Percentiles rank a stretch among this genome's conserved stretches.
These are phyloP conservation scores for Galeopterus variegatus DNA, from an alignment of 2,113 vertebrate species.

Conservation along the genomic window DNA sequence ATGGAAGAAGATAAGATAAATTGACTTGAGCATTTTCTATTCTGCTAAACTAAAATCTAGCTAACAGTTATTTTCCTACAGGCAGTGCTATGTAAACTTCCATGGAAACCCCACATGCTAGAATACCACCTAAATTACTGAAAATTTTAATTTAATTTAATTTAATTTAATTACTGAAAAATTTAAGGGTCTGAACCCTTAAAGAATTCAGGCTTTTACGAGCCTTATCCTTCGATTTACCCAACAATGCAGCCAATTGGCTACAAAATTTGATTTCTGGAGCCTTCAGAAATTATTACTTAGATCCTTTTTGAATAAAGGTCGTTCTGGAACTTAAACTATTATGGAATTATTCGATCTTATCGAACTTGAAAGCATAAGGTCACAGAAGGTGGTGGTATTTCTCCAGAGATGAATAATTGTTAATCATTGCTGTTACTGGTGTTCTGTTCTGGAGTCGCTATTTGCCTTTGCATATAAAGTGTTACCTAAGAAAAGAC, in stretches of 20 bases:
- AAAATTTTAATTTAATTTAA: too few species aligned
- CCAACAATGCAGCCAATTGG: not conserved
- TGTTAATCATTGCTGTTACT: not conserved
- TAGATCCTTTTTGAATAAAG: slow-evolving; percentile 1
- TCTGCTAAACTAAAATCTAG: slow-evolving; percentile 25
- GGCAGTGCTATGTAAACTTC: not conserved
- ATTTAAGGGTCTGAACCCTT: not conserved
- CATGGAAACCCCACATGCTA: not conserved
- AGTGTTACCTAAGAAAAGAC: not conserved
- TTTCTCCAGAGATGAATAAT: slow-evolving; percentile 46
- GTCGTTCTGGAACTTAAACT: slow-evolving; percentile 33
- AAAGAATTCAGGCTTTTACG: not conserved
- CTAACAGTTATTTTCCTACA: not conserved
- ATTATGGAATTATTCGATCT: not conserved
- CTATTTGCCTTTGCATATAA: not conserved
- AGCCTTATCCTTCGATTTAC: slow-evolving; percentile 45
- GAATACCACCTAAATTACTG: not conserved
- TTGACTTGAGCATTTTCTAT: not conserved
- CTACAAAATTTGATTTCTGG: slow-evolving; percentile 32
- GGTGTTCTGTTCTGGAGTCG: not conserved
- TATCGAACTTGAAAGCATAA: slow-evolving; percentile 50
- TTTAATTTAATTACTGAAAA: not conserved
- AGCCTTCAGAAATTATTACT: slow-evolving; percentile 54
- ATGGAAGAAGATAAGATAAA: not conserved
- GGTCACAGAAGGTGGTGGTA: not conserved